Conservation (phyloP, 2,888 invertebrate genomes). For the Agrotis puta region DNA sequence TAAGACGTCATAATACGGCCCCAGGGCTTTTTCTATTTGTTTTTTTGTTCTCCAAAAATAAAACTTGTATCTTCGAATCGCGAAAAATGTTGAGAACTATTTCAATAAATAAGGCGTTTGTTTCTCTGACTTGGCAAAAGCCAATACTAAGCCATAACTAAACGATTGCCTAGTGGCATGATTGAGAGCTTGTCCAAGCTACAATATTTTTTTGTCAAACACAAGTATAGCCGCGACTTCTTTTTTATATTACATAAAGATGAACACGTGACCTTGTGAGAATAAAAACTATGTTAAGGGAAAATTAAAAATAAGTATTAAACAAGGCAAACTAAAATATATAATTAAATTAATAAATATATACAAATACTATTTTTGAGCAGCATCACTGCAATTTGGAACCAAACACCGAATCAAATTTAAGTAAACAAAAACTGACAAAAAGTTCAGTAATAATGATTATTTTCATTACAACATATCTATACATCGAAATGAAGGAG, state of each 20-base stretch:
- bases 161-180: too few species aligned
- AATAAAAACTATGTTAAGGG: slow-evolving; percentile 29
- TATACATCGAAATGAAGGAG: slow-evolving; percentile 20
- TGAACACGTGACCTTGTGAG: slow-evolving; percentile 2
- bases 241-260: neutral
- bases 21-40: too few species aligned
- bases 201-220: too few species aligned
- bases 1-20: too few species aligned
- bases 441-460: slow-evolving; percentile 4
- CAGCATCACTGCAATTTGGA: slow-evolving; percentile 45
- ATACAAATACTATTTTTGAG: slow-evolving; percentile 44
- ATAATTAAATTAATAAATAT: slow-evolving; percentile 53
- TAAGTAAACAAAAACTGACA: slow-evolving; percentile 33
- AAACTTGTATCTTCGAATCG: too few species aligned
- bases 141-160: too few species aligned
- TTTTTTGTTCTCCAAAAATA: too few species aligned
- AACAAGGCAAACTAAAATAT: slow-evolving; percentile 53
- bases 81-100: too few species aligned
- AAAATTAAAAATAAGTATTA: slow-evolving; percentile 53
- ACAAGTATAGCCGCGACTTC: too few species aligned
- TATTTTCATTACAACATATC: slow-evolving; percentile 3
- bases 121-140: too few species aligned
- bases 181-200: too few species aligned
- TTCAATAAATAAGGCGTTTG: neutral
- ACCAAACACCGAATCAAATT: slow-evolving; percentile 51